These are phyloP conservation scores for Volucella inanis DNA, from an alignment of 2,888 invertebrate species.

Conservation along the genomic window DNA sequence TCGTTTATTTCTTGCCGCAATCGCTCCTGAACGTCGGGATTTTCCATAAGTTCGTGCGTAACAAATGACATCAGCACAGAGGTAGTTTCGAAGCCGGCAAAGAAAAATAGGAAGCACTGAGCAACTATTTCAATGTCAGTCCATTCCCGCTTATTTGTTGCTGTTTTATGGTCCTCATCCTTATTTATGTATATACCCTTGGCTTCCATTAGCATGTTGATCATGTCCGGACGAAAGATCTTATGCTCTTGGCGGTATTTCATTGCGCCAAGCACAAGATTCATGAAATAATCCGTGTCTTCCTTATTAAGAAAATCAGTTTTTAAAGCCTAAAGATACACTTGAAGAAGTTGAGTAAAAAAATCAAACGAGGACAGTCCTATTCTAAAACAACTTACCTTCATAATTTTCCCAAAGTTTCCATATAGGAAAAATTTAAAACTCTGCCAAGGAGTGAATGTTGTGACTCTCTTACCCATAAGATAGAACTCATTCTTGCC, in stretches of 20 bases:
- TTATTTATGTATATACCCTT: constrained; percentile 77
- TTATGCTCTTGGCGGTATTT: constrained; percentile 82
- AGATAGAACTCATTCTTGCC: constrained; percentile 84
- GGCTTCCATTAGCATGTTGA: constrained; percentile 85
- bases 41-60: constrained; percentile 85
- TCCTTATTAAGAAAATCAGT: constrained; percentile 80
- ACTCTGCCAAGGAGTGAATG: constrained; percentile 77
- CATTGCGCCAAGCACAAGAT: constrained; percentile 83
- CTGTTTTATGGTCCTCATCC: constrained; percentile 79
- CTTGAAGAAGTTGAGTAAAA: not conserved
- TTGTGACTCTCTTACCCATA: constrained; percentile 83
- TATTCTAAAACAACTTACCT: constrained; percentile 73
- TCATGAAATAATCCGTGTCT: constrained; percentile 81
- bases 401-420: constrained; percentile 74
- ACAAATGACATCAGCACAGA: constrained; percentile 83
- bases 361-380: not conserved
- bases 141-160: constrained; percentile 77
- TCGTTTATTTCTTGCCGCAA: constrained; percentile 85
- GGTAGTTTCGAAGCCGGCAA: constrained; percentile 85
- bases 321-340: constrained; percentile 64
- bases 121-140: constrained; percentile 85
- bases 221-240: constrained; percentile 85
- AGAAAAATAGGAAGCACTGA: constrained; percentile 85
- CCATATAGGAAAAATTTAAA: constrained; percentile 76
- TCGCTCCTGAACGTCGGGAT: constrained; percentile 85